Evolutionary conservation across 2,888 invertebrate genomes (phyloP), one percentile per base, ranked within the genome.

Genomic region (Agonum fuliginosum): DNA sequence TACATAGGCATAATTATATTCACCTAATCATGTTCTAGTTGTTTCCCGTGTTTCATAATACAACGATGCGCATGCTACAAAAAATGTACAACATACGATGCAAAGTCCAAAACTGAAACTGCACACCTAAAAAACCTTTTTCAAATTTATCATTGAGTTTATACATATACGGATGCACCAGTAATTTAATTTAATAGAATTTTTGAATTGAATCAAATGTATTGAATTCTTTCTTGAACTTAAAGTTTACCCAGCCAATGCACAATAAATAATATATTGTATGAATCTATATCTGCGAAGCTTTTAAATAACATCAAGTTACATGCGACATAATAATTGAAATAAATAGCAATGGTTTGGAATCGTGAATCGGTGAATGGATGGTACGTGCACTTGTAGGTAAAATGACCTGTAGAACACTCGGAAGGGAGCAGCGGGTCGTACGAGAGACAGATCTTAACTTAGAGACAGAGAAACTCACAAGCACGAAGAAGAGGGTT

Each of bases 401-500:
- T 34, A 67, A 22, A 69, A 65, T 20, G 37, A 65, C 62, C 30
- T 22, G 30, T 75, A 34, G 73, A 58, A 72, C 19, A 22, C 37
- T 17, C 67, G 41, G 65, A 67, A 67, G 34, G 67, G 67, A 67
- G 67, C 67, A 75, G 75, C 67, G 75, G 74, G 75, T 78, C 80
- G 78, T 80, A 79, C 76, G 83, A 86, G 85, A 86, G 84, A 86
- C 84, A 85, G 81, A 82, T 81, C 81, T 83, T 82, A 83, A 79
- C 54, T 78, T 74, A 79, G 74, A 75, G 79, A 87, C 86, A 86
- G 87, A 88, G 88, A 88, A 88, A 91, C 91, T 91, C 91, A 91
- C 91, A 90, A 91, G 90, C 90, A 91, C 88, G 90, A 89, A 89
- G 91, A 88, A 88, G 90, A 89, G 88, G 89, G 88, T 88, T 90